Percentiles rank a stretch among this genome's conserved stretches.
Evolutionary conservation across 2,113 vertebrate species (phyloP).

Genomic region (Uropsilus gracilis): DNA sequence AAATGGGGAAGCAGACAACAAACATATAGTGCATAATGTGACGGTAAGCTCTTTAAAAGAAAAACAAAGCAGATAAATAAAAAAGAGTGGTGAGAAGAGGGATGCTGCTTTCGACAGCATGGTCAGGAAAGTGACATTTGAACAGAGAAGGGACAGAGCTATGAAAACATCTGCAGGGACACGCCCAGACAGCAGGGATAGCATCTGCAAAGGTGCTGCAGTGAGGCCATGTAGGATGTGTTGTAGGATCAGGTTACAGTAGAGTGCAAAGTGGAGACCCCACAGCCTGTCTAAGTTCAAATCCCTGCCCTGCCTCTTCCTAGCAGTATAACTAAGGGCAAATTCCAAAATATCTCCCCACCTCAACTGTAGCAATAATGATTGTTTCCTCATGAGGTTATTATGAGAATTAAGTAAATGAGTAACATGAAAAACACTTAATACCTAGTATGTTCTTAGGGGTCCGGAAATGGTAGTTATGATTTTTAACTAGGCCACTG

Average conservation of each 20-base stretch:
- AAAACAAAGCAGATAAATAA: conserved; percentile 7
- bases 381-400: neutral
- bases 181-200: neutral
- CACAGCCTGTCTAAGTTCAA: neutral
- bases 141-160: neutral
- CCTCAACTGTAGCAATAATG: neutral
- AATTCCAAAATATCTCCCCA: neutral
- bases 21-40: neutral
- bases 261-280: neutral
- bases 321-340: neutral
- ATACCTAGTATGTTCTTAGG: neutral
- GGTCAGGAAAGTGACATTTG: neutral
- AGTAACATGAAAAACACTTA: neutral
- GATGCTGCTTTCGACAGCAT: neutral
- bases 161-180: neutral
- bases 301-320: neutral
- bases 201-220: neutral
- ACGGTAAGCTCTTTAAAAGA: neutral
- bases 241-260: neutral
- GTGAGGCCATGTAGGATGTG: neutral
- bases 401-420: neutral
- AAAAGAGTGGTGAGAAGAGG: neutral
- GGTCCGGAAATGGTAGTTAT: neutral
- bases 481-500: conserved; percentile 4
- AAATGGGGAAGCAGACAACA: neutral